Conservation (phyloP, 2,888 invertebrate species). For the Drosophila mettleri region DNA sequence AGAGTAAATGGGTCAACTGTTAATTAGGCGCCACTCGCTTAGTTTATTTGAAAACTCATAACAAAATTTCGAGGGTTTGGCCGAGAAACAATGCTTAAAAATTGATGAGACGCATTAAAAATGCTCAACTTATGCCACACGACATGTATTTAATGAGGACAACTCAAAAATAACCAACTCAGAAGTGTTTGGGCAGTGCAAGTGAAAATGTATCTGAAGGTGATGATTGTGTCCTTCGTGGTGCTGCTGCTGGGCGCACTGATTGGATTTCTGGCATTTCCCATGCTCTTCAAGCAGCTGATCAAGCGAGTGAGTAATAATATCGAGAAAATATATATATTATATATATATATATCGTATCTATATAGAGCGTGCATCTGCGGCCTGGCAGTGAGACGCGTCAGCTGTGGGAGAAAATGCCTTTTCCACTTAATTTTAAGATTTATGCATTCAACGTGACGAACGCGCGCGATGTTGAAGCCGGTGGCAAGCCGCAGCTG, state of each 20-base stretch:
- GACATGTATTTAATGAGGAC: constrained; percentile 43
- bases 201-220: constrained; percentile 61
- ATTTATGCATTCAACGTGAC: constrained; percentile 92
- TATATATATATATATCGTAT: background rate
- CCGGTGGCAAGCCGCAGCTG: constrained; percentile 88
- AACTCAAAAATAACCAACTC: background rate
- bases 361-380: constrained; percentile 83
- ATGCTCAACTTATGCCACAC: constrained; percentile 41
- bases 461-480: constrained; percentile 89
- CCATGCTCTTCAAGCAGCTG: constrained; percentile 87
- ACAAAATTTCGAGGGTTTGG: constrained; percentile 2
- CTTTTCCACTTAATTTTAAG: constrained; percentile 90
- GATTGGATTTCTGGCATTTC: constrained; percentile 89
- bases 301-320: constrained; percentile 87
- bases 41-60: constrained; percentile 7
- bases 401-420: constrained; percentile 91
- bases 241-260: constrained; percentile 87
- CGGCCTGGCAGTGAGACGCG: constrained; percentile 90
- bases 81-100: constrained; percentile 24
- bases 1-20: background rate
- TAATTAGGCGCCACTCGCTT: constrained; percentile 25
- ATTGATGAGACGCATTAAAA: constrained; percentile 33
- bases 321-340: background rate
- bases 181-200: constrained; percentile 19
- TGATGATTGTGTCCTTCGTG: constrained; percentile 86